Percentiles rank a stretch among this genome's conserved stretches.
Evolutionary conservation across 1,140 invertebrate species (phyloP).

Genomic region (Parapsyche elsis): DNA sequence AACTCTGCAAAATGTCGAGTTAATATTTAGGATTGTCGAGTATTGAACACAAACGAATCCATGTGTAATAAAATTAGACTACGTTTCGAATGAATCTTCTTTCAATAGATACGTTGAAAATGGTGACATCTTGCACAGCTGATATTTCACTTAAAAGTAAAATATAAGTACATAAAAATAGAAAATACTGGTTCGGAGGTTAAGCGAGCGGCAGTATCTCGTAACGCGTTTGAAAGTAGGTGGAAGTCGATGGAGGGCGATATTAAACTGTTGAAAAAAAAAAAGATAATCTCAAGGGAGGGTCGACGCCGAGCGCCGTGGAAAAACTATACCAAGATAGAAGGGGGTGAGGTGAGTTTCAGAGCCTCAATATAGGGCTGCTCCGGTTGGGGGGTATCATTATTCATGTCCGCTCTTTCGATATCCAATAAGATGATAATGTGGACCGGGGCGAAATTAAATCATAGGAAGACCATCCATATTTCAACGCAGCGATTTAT

Average conservation of each 20-base stretch:
- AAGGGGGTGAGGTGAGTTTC: background rate
- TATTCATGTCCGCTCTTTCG: slow-evolving; percentile 24
- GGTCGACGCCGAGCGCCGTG: background rate
- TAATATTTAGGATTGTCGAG: background rate
- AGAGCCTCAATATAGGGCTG: background rate
- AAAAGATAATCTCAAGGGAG: slow-evolving; percentile 17
- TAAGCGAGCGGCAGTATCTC: slow-evolving; percentile 6
- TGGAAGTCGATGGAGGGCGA: slow-evolving; percentile 13
- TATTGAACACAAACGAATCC: background rate
- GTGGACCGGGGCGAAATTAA: slow-evolving; percentile 19
- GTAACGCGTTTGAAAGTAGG: background rate
- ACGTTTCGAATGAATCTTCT: background rate
- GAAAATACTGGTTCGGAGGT: background rate
- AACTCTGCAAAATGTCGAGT: background rate
- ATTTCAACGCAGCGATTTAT: background rate
- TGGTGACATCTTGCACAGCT: background rate
- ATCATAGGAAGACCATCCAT: background rate
- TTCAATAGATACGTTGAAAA: background rate
- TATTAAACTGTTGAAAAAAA: slow-evolving; percentile 34
- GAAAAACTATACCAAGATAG: background rate
- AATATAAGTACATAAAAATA: background rate
- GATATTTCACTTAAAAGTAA: background rate
- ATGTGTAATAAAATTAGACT: too few species aligned
- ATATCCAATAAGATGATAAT: slow-evolving; percentile 14
- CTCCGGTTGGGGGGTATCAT: slow-evolving; percentile 1